Evolutionary conservation across 2,888 invertebrate genomes (phyloP).

Genomic region (Caprella mutica): DNA sequence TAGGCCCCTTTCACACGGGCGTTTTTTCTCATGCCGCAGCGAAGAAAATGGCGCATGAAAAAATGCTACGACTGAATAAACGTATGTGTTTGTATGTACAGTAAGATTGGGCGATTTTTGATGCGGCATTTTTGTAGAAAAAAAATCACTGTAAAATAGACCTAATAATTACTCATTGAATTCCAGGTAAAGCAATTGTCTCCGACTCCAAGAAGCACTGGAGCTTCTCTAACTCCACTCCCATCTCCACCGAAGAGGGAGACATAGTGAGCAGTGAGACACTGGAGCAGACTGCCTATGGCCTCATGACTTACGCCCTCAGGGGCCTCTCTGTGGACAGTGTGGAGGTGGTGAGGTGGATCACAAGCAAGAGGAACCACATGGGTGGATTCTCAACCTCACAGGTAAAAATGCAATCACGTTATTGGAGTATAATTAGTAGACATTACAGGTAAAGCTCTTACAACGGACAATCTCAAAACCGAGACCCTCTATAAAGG

Average conservation of each 20-base stretch:
- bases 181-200: background rate
- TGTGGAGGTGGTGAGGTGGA: conserved; percentile 59
- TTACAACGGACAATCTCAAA: too few species aligned
- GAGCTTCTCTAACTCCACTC: conserved; percentile 52
- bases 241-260: background rate
- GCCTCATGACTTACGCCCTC: conserved; percentile 55
- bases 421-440: conserved; percentile 24
- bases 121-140: background rate
- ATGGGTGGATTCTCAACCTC: conserved; percentile 61
- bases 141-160: background rate
- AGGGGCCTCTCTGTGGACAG: conserved; percentile 44
- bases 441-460: too few species aligned
- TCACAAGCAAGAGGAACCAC: conserved; percentile 56
- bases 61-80: too few species aligned
- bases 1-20: too few species aligned
- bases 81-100: too few species aligned
- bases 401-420: conserved; percentile 42
- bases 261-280: conserved; percentile 48
- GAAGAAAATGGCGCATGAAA: too few species aligned
- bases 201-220: conserved; percentile 62
- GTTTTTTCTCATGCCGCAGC: too few species aligned
- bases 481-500: too few species aligned
- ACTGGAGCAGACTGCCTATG: conserved; percentile 75
- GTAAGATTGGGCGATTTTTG: background rate
- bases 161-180: background rate